phyloP scores from a whole-genome alignment of 2,797 vertebrate species.

The Lates japonicus region DNA sequence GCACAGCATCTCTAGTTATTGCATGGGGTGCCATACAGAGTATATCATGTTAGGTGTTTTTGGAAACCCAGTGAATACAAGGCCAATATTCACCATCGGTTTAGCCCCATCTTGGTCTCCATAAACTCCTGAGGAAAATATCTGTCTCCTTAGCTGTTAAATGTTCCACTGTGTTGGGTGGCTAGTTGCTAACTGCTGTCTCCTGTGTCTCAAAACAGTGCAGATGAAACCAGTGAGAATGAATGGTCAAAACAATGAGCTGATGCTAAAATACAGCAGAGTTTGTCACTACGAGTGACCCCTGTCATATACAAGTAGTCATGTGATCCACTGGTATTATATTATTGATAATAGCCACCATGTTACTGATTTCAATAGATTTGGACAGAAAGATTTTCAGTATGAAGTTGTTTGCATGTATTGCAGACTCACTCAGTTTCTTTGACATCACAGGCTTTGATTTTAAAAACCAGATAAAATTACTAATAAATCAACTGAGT shows the following conservation, averaged over 20 bases:
- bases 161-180: neutral
- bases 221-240: neutral
- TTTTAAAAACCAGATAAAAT: neutral
- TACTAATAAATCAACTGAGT: neutral
- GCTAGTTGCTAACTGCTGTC: neutral
- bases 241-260: neutral
- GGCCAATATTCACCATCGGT: too few relatives aligned
- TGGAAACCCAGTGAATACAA: too few relatives aligned
- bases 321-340: neutral
- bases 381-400: neutral
- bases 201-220: neutral
- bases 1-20: neutral
- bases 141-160: too few relatives aligned
- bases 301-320: neutral
- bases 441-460: neutral
- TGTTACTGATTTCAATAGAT: neutral
- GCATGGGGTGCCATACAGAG: neutral
- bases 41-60: too few relatives aligned
- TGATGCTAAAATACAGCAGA: neutral
- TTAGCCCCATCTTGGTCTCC: neutral
- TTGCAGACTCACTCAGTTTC: slow-evolving; percentile 3
- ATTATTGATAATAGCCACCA: neutral
- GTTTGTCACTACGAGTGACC: neutral
- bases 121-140: neutral
- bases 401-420: neutral